Base-by-base conservation (phyloP, 2,888 invertebrate genomes). In the Apomyelois bistriatella region DNA sequence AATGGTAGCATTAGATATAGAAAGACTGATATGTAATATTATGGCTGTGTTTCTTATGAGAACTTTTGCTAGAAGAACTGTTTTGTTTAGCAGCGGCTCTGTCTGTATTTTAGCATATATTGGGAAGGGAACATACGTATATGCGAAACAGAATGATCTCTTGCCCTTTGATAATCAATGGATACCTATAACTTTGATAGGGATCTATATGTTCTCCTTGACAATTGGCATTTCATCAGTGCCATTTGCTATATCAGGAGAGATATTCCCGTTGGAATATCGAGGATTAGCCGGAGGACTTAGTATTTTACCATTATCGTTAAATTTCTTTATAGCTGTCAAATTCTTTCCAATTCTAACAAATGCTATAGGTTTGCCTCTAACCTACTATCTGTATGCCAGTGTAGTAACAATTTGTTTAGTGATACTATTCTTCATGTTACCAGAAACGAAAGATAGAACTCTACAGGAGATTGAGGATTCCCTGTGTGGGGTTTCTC, bases 221-320 rank as follows among this genome's bases (percentile, higher is more conserved):
- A 89, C 92, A 8, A 80, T 93, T 7, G 94, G 94, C 0, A 84
- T 93, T 55, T 88, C 93, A 3, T 93, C 94, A 0, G 79, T 95
- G 58, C 94, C 95, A 0, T 95, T 95, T 85, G 92, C 94, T 10
- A 89, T 95, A 78, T 92, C 94, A 51, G 94, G 94, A 0, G 95
- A 95, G 72, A 88, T 95, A 17, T 94, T 94, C 70, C 91, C 94
- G 0, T 79, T 92, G 42, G 90, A 91, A 52, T 91, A 91, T 49
- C 84, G 94, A 51, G 94, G 93, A 0, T 75, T 93, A 3, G 94
- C 94, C 1, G 92, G 94, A 9, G 94, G 94, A 0, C 79, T 94
- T 8, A 92, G 93, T 41, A 90, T 93, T 1, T 89, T 92, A 56
- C 91, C 92, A 16, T 87, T 92, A 7, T 94, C 93, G 46, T 59